Conservation (phyloP, 2,113 vertebrate genomes). For the Melanerpes formicivorus region DNA sequence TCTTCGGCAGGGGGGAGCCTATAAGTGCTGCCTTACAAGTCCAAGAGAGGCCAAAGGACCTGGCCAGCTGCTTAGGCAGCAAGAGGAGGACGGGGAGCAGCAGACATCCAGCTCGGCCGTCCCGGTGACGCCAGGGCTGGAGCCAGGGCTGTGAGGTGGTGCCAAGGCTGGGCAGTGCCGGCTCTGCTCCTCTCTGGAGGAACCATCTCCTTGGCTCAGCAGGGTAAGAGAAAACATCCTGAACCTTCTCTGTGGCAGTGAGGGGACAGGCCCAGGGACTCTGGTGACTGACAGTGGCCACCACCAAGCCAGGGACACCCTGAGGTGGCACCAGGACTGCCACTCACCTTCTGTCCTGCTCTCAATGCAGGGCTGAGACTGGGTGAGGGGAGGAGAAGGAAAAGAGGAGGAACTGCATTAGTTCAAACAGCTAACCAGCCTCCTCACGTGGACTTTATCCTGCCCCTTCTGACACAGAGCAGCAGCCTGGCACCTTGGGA, state of each 20-base stretch:
- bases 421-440: accelerated
- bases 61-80: neutral
- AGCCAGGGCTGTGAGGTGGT: accelerated
- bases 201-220: neutral
- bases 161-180: accelerated
- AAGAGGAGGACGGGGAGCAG: neutral
- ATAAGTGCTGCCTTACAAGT: neutral
- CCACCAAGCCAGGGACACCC: neutral
- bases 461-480: neutral
- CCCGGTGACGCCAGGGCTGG: accelerated
- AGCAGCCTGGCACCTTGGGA: neutral
- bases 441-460: neutral
- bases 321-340: neutral
- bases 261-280: accelerated
- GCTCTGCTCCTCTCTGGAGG: neutral
- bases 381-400: neutral
- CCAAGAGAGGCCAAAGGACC: neutral
- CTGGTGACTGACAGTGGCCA: accelerated
- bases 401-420: neutral
- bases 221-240: conserved; percentile 14
- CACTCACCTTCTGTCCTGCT: neutral
- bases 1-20: neutral
- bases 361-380: accelerated
- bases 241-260: neutral
- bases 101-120: neutral